These are phyloP conservation scores for Epinephelus cyanopodus DNA, from an alignment of 2,113 vertebrate species.

Conservation along the genomic window DNA sequence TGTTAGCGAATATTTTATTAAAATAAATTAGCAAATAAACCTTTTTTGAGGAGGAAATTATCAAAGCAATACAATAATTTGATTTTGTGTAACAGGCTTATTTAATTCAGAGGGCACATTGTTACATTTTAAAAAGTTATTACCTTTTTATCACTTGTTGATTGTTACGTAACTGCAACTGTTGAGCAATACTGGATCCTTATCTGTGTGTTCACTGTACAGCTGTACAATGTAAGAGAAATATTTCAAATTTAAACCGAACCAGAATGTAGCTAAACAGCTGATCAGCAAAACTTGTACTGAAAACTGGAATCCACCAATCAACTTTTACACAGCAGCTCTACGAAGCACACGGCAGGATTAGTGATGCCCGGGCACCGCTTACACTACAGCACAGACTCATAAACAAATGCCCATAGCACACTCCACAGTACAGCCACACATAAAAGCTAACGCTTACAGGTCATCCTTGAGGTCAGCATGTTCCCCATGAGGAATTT, in stretches of 20 bases:
- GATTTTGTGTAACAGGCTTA: background rate
- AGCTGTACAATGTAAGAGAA: background rate
- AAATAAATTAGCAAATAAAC: background rate
- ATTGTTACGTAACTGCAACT: background rate
- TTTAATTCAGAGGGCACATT: background rate
- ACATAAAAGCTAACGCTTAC: constrained; percentile 57
- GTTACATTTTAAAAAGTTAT: background rate
- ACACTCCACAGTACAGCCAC: constrained; percentile 38
- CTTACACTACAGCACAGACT: constrained; percentile 23
- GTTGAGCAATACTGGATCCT: background rate
- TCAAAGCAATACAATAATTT: background rate
- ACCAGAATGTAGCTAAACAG: background rate
- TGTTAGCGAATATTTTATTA: background rate
- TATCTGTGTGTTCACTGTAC: background rate
- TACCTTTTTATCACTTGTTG: background rate
- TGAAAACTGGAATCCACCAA: background rate
- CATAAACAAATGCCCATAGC: constrained; percentile 51
- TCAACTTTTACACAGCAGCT: constrained; percentile 17
- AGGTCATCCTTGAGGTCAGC: constrained; percentile 66
- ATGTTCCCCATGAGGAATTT: constrained; percentile 64
- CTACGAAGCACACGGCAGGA: constrained; percentile 16
- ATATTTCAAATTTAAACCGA: background rate
- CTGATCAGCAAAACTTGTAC: background rate
- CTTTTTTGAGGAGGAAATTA: background rate
- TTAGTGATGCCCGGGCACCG: constrained; percentile 2